These are phyloP conservation scores for Saccostrea cuccullata DNA, from an alignment of 1,140 invertebrate genomes.

Conservation along the genomic window DNA sequence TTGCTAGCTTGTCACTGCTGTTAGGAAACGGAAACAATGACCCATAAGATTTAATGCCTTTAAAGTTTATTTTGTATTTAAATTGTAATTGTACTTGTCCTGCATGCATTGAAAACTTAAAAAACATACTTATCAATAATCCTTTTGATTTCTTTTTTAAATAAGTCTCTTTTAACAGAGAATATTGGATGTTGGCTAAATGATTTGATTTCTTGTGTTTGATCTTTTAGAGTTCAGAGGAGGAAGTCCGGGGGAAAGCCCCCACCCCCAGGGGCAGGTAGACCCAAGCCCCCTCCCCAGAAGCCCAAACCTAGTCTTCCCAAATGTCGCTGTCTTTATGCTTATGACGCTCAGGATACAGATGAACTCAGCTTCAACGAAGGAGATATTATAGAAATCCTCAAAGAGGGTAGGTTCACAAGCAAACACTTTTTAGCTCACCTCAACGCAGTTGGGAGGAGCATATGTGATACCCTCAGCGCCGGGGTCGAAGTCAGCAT, in stretches of 20 bases:
- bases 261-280: slow-evolving; percentile 74
- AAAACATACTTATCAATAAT: too few species aligned
- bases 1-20: too few species aligned
- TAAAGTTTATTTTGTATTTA: neutral
- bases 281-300: slow-evolving; percentile 77
- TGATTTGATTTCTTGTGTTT: neutral
- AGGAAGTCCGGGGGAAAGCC: slow-evolving; percentile 62
- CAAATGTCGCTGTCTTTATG: slow-evolving; percentile 83
- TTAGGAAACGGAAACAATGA: too few species aligned
- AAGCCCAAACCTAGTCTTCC: slow-evolving; percentile 80
- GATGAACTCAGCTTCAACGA: slow-evolving; percentile 85
- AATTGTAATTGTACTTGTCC: neutral
- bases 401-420: slow-evolving; percentile 83
- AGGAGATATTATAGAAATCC: slow-evolving; percentile 84
- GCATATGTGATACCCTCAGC: too few species aligned
- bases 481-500: too few species aligned
- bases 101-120: neutral
- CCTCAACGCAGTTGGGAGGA: too few species aligned
- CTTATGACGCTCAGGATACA: slow-evolving; percentile 85
- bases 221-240: slow-evolving; percentile 75
- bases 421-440: too few species aligned
- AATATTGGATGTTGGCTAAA: neutral
- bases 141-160: too few species aligned
- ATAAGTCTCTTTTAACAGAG: neutral
- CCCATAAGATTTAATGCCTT: too few species aligned